Conservation (phyloP, 2,888 invertebrate species). For the Coecobrya sp. region DNA sequence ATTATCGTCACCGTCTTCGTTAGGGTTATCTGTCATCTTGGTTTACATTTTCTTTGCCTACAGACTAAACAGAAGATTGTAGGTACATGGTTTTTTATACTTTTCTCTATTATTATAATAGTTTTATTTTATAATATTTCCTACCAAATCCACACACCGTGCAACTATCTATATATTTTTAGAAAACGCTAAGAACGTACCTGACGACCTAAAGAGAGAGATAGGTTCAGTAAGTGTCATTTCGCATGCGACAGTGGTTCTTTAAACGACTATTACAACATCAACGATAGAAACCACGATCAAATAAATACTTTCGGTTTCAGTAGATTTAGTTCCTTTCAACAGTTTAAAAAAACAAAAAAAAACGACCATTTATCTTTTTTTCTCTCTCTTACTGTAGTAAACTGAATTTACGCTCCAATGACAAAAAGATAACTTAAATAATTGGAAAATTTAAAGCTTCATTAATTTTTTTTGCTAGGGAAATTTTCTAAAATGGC, state of each 20-base stretch:
- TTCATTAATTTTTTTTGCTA: slow-evolving; percentile 29
- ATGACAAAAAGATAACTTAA: background rate
- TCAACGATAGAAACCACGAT: slow-evolving; percentile 7
- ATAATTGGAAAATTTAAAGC: slow-evolving; percentile 39
- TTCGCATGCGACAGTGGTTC: background rate
- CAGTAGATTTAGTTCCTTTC: background rate
- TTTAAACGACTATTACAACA: slow-evolving; percentile 6
- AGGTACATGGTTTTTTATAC: background rate
- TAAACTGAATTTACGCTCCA: slow-evolving; percentile 6
- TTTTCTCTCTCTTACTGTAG: background rate
- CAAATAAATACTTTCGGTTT: slow-evolving; percentile 13
- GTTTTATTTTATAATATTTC: background rate
- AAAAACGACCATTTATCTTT: background rate
- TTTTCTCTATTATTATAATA: background rate
- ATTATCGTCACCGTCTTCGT: background rate
- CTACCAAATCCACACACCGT: background rate
- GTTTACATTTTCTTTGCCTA: background rate
- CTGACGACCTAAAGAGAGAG: background rate
- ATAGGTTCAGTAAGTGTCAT: background rate
- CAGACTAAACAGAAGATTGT: too few species aligned
- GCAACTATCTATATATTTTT: too few species aligned
- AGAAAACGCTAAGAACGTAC: background rate
- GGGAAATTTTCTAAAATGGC: slow-evolving; percentile 2
- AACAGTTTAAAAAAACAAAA: background rate
- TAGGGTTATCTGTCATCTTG: background rate